These are phyloP conservation scores for Pluvialis apricaria DNA, from an alignment of 2,113 vertebrate genomes.

Conservation along the genomic window DNA sequence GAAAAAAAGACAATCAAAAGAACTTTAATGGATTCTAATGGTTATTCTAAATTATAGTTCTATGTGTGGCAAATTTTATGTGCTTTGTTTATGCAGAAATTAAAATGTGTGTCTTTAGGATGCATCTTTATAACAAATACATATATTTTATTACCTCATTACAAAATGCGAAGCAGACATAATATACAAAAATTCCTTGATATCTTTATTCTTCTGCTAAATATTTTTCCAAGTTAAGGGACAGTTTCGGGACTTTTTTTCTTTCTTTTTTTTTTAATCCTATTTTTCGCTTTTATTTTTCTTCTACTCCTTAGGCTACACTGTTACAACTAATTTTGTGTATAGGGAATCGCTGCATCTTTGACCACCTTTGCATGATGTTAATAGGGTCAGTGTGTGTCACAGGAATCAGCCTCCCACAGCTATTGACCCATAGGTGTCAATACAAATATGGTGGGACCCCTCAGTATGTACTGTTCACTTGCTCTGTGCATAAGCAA, in stretches of 20 bases:
- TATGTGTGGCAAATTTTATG: background rate
- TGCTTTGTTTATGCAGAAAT: background rate
- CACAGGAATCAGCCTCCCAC: background rate
- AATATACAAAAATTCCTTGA: background rate
- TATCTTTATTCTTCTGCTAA: background rate
- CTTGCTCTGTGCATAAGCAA: background rate
- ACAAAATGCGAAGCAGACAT: background rate
- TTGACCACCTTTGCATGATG: background rate
- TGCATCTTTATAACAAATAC: background rate
- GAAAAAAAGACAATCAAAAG: background rate
- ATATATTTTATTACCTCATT: slow-evolving; percentile 16
- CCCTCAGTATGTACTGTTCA: background rate
- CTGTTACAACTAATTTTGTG: background rate
- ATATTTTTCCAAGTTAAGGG: background rate
- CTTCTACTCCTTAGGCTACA: background rate
- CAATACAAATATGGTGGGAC: background rate
- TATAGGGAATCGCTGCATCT: background rate
- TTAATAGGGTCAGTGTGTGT: background rate
- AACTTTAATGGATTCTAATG: slow-evolving; percentile 14
- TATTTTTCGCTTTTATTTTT: background rate
- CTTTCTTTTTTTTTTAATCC: background rate
- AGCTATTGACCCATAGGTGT: background rate
- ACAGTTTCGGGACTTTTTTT: background rate
- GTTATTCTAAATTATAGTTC: slow-evolving; percentile 7
- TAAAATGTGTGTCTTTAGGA: background rate